Conservation (phyloP, 2,888 invertebrate species). For the Amphipyra berbera region DNA sequence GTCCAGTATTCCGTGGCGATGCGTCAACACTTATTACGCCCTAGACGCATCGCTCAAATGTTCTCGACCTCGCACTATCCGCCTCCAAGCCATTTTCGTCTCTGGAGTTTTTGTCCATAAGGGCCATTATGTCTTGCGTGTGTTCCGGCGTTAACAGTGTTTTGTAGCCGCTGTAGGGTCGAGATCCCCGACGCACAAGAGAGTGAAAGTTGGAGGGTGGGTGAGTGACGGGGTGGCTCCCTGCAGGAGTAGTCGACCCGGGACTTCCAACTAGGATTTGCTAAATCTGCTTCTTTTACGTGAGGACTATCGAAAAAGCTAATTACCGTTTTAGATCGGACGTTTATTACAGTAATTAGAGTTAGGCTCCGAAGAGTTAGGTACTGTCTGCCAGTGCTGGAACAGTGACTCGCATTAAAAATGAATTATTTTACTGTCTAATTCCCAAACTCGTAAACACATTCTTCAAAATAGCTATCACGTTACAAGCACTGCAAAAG, state of each 20-base stretch:
- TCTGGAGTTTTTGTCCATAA: conserved; percentile 63
- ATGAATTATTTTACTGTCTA: neutral
- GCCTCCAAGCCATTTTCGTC: conserved; percentile 71
- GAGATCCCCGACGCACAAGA: conserved; percentile 87
- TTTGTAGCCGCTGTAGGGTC: conserved; percentile 73
- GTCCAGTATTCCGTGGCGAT: conserved; percentile 71
- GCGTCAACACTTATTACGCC: conserved; percentile 80
- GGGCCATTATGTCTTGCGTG: conserved; percentile 65
- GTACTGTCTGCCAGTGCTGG: neutral
- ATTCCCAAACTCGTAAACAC: conserved; percentile 3
- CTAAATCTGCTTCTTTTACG: conserved; percentile 87
- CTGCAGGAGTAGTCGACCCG: conserved; percentile 87
- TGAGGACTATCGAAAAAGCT: conserved; percentile 70
- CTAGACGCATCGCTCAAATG: conserved; percentile 84
- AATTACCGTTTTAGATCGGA: conserved; percentile 53
- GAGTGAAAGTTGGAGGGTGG: conserved; percentile 86
- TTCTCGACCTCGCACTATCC: conserved; percentile 82
- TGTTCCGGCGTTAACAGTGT: conserved; percentile 71
- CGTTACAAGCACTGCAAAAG: neutral
- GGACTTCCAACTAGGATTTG: conserved; percentile 86
- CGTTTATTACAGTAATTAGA: conserved; percentile 35
- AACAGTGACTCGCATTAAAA: too few relatives aligned
- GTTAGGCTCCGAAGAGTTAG: conserved; percentile 2
- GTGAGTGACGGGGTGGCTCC: conserved; percentile 78
- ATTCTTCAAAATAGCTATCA: too few relatives aligned